Percentiles rank a stretch among this genome's conserved stretches.
phyloP scores from a whole-genome alignment of 2,113 vertebrate species.

The Daboia siamensis region DNA sequence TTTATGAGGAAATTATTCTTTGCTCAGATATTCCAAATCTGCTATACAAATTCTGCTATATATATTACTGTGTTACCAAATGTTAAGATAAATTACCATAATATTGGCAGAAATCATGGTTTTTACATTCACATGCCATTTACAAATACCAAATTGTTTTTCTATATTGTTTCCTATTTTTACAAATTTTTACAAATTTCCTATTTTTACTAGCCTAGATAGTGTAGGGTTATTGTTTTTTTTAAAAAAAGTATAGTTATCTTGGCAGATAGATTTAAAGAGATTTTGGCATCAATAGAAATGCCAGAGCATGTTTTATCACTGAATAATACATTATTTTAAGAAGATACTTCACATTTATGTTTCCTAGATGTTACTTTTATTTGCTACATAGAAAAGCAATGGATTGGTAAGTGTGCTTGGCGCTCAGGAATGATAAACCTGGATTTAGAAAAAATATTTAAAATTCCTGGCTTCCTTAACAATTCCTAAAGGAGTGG shows the following conservation, averaged over 20 bases:
- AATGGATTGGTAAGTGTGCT: background rate
- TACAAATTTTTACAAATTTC: background rate
- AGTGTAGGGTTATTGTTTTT: background rate
- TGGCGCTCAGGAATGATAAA: background rate
- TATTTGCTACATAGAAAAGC: background rate
- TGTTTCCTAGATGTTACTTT: background rate
- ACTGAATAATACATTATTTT: background rate
- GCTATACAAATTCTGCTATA: background rate
- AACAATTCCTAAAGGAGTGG: background rate
- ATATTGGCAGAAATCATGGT: background rate
- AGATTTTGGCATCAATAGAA: background rate
- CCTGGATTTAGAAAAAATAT: background rate
- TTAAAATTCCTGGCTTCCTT: background rate
- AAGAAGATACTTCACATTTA: background rate
- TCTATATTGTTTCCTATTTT: background rate
- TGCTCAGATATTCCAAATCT: background rate
- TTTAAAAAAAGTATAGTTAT: background rate
- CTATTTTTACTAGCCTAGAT: background rate
- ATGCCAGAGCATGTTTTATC: background rate
- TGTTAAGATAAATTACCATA: background rate
- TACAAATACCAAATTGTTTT: background rate
- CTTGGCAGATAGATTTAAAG: background rate
- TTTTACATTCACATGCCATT: background rate
- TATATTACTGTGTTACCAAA: background rate
- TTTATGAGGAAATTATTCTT: background rate